Percentiles rank a stretch among this genome's conserved stretches.
These are phyloP conservation scores for Adelphocoris suturalis DNA, from an alignment of 2,888 invertebrate species.

Conservation along the genomic window DNA sequence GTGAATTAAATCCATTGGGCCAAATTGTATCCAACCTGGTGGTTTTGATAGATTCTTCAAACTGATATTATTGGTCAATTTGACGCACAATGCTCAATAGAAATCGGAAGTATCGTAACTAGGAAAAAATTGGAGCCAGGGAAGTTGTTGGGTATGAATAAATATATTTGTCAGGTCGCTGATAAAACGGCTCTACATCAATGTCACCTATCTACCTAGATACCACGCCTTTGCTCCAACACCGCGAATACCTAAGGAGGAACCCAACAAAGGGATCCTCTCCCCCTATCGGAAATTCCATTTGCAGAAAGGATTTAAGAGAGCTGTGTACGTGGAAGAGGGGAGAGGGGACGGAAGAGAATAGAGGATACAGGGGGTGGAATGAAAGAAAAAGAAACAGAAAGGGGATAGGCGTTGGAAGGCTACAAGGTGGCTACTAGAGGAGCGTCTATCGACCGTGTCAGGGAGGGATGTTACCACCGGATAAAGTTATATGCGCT, in stretches of 20 bases:
- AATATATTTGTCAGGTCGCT: conserved; percentile 57
- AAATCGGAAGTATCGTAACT: background rate
- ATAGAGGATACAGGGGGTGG: conserved; percentile 30
- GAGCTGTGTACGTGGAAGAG: background rate
- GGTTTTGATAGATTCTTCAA: background rate
- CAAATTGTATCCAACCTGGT: too few relatives aligned
- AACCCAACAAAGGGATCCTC: conserved; percentile 4
- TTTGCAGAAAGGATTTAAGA: conserved; percentile 50
- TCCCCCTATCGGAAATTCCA: conserved; percentile 59
- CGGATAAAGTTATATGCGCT: conserved; percentile 71
- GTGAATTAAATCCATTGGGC: too few relatives aligned
- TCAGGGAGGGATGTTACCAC: conserved; percentile 70
- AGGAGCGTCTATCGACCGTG: conserved; percentile 68
- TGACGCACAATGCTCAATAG: background rate
- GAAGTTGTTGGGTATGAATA: conserved; percentile 52
- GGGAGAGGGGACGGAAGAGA: background rate
- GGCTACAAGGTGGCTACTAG: conserved; percentile 61
- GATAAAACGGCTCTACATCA: conserved; percentile 65
- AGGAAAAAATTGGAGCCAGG: background rate
- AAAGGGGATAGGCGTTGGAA: conserved; percentile 61
- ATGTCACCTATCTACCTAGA: conserved; percentile 44
- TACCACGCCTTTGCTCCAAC: conserved; percentile 20
- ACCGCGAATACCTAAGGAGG: background rate
- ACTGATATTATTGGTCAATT: background rate
- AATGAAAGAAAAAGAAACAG: conserved; percentile 20